Evolutionary conservation across 2,797 vertebrate species (phyloP).

Genomic region (Taenioides sp.): DNA sequence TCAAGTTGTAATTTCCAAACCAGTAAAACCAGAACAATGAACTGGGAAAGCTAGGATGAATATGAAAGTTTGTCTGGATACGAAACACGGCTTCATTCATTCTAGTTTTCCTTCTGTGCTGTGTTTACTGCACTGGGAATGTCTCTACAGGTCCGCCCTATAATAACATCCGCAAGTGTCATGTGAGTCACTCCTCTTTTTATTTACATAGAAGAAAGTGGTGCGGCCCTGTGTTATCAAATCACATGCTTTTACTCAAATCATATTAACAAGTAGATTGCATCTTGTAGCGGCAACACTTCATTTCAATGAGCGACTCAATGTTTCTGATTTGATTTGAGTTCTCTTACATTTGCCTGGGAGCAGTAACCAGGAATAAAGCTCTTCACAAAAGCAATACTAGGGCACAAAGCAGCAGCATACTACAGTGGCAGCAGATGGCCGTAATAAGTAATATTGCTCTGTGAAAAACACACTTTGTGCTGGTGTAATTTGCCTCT

Average conservation of each 20-base stretch:
- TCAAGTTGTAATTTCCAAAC: neutral
- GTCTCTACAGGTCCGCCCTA: neutral
- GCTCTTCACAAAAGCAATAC: slow-evolving; percentile 28
- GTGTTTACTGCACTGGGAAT: slow-evolving; percentile 31
- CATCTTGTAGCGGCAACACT: slow-evolving; percentile 28
- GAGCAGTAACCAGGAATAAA: slow-evolving; percentile 22
- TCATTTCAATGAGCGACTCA: slow-evolving; percentile 29
- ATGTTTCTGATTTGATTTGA: slow-evolving; percentile 36
- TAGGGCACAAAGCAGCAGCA: slow-evolving; percentile 32
- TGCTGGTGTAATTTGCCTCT: slow-evolving; percentile 48
- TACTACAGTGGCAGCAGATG: slow-evolving; percentile 42
- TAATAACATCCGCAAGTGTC: slow-evolving; percentile 35
- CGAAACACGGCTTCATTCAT: neutral
- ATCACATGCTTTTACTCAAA: slow-evolving; percentile 23
- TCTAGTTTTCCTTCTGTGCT: slow-evolving; percentile 17
- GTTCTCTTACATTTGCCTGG: slow-evolving; percentile 24
- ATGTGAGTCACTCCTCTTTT: slow-evolving; percentile 25
- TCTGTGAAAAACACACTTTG: slow-evolving; percentile 49
- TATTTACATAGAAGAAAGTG: slow-evolving; percentile 19
- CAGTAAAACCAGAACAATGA: neutral
- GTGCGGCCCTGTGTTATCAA: slow-evolving; percentile 17
- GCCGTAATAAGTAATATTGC: slow-evolving; percentile 50
- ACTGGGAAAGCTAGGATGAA: neutral
- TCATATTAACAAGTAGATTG: slow-evolving; percentile 31
- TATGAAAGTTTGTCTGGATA: neutral